Evolutionary conservation across 2,888 invertebrate species (phyloP).

Genomic region (Diarsia mendica): DNA sequence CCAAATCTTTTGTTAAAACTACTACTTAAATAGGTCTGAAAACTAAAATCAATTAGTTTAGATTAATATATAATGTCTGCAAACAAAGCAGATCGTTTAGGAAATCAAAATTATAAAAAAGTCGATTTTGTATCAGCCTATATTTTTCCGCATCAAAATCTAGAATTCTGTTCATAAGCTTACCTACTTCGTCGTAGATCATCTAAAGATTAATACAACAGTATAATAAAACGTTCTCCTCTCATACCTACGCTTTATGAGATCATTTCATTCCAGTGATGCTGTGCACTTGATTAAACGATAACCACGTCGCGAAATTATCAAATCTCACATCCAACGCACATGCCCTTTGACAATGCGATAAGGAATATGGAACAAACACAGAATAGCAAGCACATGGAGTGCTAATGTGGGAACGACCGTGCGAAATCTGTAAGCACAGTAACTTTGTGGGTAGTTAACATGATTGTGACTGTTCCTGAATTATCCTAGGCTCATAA

Average conservation of each 20-base stretch:
- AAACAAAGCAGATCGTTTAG: not conserved
- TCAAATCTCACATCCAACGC: constrained; percentile 57
- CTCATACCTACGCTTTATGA: constrained; percentile 36
- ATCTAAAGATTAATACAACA: constrained; percentile 14
- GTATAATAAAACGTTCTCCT: constrained; percentile 31
- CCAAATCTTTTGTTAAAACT: not conserved
- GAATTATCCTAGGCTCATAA: too few relatives aligned
- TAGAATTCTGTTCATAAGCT: not conserved
- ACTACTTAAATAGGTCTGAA: not conserved
- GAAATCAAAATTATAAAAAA: not conserved
- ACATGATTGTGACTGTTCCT: too few relatives aligned
- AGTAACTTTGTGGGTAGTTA: not conserved
- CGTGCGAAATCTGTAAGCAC: constrained; percentile 17
- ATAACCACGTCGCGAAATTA: constrained; percentile 56
- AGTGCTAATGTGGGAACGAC: constrained; percentile 28
- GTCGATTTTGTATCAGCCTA: not conserved
- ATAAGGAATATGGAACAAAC: constrained; percentile 48
- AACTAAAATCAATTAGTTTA: not conserved
- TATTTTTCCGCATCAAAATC: not conserved
- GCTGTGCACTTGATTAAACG: constrained; percentile 39
- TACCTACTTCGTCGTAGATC: constrained; percentile 4
- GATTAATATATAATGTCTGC: not conserved
- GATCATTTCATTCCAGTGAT: constrained; percentile 36
- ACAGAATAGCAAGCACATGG: constrained; percentile 19
- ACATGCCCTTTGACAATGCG: constrained; percentile 57